Conservation (phyloP, 2,113 vertebrate genomes). For the Piprites chloris region DNA sequence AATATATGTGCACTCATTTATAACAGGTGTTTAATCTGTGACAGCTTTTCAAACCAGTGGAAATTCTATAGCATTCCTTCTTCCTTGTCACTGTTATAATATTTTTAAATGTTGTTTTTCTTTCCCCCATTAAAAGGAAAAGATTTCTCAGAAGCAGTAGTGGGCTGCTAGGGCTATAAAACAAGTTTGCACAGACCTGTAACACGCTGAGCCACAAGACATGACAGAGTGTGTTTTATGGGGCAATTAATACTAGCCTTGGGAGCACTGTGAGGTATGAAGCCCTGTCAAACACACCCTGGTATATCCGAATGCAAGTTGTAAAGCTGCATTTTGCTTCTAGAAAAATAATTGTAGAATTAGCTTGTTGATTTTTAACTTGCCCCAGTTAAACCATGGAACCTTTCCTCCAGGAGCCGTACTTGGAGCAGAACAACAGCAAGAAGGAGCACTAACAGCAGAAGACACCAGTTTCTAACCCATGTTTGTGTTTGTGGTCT, state of each 20-base stretch:
- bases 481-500: background rate
- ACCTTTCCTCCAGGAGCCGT: background rate
- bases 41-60: background rate
- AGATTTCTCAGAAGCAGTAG: slow-evolving; percentile 42
- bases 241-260: slow-evolving; percentile 58
- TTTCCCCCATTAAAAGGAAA: slow-evolving; percentile 33
- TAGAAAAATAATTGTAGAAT: slow-evolving; percentile 28
- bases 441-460: background rate
- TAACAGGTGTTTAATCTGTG: background rate
- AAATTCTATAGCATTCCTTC: slow-evolving; percentile 36
- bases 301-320: background rate
- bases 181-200: slow-evolving; percentile 46
- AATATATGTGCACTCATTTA: background rate
- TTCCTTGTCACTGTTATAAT: background rate
- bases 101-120: slow-evolving; percentile 51
- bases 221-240: slow-evolving; percentile 57
- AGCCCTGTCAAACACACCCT: slow-evolving; percentile 25
- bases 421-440: background rate
- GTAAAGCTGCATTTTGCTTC: background rate
- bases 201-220: slow-evolving; percentile 29
- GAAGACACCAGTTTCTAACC: background rate
- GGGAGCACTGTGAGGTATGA: slow-evolving; percentile 2
- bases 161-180: slow-evolving; percentile 48
- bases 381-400: background rate
- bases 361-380: background rate